phyloP scores from a whole-genome alignment of 1,140 invertebrate species.

The Brachionus asplanchnoidis region DNA sequence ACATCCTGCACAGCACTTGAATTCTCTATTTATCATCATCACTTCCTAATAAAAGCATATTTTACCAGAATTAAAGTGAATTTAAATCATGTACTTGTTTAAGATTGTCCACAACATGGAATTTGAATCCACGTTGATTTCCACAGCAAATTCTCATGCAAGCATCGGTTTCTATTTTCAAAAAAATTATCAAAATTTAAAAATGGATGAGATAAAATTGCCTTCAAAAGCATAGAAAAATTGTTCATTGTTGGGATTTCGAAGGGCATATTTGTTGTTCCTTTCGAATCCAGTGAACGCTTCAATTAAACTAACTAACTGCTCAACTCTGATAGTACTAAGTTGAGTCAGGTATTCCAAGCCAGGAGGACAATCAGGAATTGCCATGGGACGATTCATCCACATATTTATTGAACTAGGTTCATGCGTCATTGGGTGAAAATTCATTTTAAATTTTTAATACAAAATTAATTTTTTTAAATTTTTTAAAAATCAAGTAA shows the following conservation, averaged over 20 bases:
- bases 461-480: too few species aligned
- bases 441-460: too few species aligned
- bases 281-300: slow-evolving; percentile 79
- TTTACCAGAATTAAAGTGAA: too few species aligned
- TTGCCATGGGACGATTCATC: slow-evolving; percentile 69
- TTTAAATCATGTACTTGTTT: not conserved
- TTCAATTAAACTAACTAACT: slow-evolving; percentile 78
- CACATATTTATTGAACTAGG: slow-evolving; percentile 46
- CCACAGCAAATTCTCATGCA: slow-evolving; percentile 74
- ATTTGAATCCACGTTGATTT: slow-evolving; percentile 58
- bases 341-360: slow-evolving; percentile 86
- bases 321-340: slow-evolving; percentile 79
- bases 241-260: slow-evolving; percentile 66
- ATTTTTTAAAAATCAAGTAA: too few species aligned
- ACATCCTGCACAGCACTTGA: slow-evolving; percentile 47
- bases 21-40: slow-evolving; percentile 47
- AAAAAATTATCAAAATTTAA: not conserved
- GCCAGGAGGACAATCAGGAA: slow-evolving; percentile 75
- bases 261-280: slow-evolving; percentile 76
- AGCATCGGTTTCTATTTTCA: slow-evolving; percentile 66
- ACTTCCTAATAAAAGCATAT: slow-evolving; percentile 44
- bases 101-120: slow-evolving; percentile 31
- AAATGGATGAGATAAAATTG: not conserved
- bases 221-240: slow-evolving; percentile 62
- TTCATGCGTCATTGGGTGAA: too few species aligned